A percentile compares a stretch with the other conserved stretches of the same genome.
phyloP scores from a whole-genome alignment of 2,113 vertebrate genomes.

The Thunnus maccoyii region DNA sequence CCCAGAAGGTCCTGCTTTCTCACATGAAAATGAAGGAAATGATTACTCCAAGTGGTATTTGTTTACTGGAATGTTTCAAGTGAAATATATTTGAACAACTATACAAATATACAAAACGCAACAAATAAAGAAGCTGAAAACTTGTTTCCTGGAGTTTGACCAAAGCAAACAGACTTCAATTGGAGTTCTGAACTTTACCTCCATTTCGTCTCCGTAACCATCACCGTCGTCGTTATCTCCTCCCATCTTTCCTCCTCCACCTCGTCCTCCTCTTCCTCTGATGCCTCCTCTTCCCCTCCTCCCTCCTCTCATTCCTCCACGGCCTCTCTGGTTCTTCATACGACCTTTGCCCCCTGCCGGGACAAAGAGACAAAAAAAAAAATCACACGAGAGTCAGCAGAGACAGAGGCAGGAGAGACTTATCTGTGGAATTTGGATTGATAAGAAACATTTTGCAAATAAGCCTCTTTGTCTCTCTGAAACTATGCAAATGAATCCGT shows the following conservation, averaged over 20 bases:
- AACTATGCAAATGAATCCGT: conserved; percentile 4
- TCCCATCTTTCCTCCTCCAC: conserved; percentile 79
- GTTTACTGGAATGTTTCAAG: neutral
- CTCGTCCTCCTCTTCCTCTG: conserved; percentile 73
- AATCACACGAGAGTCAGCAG: neutral
- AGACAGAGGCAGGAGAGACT: neutral
- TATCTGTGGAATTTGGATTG: conserved; percentile 17
- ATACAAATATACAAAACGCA: neutral
- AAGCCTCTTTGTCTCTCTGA: neutral
- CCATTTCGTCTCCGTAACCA: conserved; percentile 83
- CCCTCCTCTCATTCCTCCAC: conserved; percentile 87
- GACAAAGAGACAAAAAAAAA: neutral
- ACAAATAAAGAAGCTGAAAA: neutral
- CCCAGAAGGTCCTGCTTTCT: too few species aligned
- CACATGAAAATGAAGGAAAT: neutral
- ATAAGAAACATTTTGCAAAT: conserved; percentile 8
- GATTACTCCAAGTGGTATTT: neutral
- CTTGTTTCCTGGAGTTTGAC: neutral
- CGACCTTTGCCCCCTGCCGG: conserved; percentile 87
- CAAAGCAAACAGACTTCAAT: neutral
- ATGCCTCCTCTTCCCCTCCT: conserved; percentile 88
- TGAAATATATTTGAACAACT: conserved; percentile 11
- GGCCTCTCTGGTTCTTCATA: conserved; percentile 88
- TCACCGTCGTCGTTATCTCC: conserved; percentile 89
- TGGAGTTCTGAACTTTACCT: conserved; percentile 62